A percentile compares a stretch with the other conserved stretches of the same genome.
Evolutionary conservation across 2,797 vertebrate species (phyloP).

Genomic region (Poeciliopsis gracilis): DNA sequence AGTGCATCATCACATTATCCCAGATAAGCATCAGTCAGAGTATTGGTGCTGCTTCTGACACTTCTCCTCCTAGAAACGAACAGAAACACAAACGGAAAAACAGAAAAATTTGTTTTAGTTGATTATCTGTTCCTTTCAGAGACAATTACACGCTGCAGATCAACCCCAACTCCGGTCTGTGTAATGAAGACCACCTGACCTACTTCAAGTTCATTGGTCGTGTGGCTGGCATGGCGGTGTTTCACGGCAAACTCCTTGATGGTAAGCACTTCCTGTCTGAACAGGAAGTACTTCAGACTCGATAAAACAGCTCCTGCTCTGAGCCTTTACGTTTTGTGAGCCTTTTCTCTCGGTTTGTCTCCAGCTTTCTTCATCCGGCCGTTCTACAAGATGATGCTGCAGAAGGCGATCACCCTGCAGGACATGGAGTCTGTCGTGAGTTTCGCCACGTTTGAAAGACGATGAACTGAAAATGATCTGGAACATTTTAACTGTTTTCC

Average conservation of each 20-base stretch:
- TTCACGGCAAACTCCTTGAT: constrained; percentile 95
- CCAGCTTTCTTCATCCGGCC: constrained; percentile 97
- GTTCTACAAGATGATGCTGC: constrained; percentile 99
- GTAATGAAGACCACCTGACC: constrained; percentile 96
- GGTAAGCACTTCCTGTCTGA: constrained; percentile 76
- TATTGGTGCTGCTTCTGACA: neutral
- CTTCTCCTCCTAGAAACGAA: neutral
- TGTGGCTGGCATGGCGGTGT: constrained; percentile 97
- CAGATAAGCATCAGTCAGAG: neutral
- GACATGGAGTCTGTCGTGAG: constrained; percentile 99
- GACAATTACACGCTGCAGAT: constrained; percentile 99
- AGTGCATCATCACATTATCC: neutral
- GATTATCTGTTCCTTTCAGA: constrained; percentile 68
- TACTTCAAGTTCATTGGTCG: constrained; percentile 99
- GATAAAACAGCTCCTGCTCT: neutral
- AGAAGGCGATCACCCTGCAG: constrained; percentile 91
- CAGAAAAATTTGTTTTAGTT: neutral
- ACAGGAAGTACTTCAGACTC: neutral
- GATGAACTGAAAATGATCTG: neutral
- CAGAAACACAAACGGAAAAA: neutral
- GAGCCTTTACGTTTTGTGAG: constrained; percentile 2
- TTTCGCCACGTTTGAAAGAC: constrained; percentile 16
- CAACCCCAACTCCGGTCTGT: constrained; percentile 96
- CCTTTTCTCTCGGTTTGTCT: constrained; percentile 16
- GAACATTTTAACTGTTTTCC: neutral